phyloP scores from a whole-genome alignment of 2,113 vertebrate genomes.

The Pollimyrus isidori region DNA sequence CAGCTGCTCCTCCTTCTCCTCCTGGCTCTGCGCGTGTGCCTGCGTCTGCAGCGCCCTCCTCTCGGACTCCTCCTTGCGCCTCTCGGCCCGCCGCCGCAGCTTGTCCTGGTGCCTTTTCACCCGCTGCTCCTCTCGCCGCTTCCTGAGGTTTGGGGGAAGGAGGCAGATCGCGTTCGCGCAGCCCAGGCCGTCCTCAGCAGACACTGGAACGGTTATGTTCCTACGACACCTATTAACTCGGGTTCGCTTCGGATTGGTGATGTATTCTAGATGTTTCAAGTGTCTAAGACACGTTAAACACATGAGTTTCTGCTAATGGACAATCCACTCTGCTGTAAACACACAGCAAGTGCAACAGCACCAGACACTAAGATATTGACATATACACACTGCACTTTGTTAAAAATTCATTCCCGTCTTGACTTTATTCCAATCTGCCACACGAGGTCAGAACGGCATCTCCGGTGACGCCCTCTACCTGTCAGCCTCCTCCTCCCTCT shows the following conservation, averaged over 20 bases:
- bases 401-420: not conserved
- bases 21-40: constrained; percentile 43
- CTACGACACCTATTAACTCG: not conserved
- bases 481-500: constrained; percentile 45
- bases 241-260: not conserved
- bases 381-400: not conserved
- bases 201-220: not conserved
- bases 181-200: not conserved
- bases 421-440: not conserved
- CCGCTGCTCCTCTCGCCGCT: constrained; percentile 56
- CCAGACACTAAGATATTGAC: not conserved
- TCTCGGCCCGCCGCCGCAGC: constrained; percentile 53
- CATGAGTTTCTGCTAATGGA: not conserved
- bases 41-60: constrained; percentile 44
- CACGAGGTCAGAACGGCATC: not conserved
- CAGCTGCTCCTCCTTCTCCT: constrained; percentile 37
- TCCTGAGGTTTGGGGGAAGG: constrained; percentile 49
- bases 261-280: not conserved
- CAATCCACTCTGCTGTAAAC: not conserved
- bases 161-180: not conserved
- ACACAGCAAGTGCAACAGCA: not conserved
- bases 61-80: constrained; percentile 51
- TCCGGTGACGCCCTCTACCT: constrained; percentile 40
- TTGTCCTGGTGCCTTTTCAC: constrained; percentile 57
- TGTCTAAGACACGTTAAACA: not conserved